Evolutionary conservation across 2,113 vertebrate species (phyloP).

Genomic region (Charadrius vociferus): DNA sequence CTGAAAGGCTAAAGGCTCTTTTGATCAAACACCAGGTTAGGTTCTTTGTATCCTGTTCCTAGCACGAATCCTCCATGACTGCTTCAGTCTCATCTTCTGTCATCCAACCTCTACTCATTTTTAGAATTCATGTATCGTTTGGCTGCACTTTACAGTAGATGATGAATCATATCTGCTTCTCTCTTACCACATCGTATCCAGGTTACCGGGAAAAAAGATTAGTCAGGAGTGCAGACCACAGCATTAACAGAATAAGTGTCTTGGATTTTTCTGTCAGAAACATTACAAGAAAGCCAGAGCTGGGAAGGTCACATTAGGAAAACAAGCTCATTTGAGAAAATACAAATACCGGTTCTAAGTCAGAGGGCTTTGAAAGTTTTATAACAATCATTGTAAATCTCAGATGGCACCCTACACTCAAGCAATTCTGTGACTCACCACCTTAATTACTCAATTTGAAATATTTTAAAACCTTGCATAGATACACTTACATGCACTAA

Average conservation of each 20-base stretch:
- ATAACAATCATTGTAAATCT: background rate
- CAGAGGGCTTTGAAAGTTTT: background rate
- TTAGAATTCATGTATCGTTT: background rate
- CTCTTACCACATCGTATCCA: constrained; percentile 8
- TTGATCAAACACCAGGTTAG: background rate
- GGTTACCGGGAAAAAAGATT: constrained; percentile 16
- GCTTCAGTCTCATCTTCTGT: background rate
- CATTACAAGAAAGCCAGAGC: background rate
- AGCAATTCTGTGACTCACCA: background rate
- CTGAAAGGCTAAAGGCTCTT: background rate
- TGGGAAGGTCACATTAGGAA: background rate
- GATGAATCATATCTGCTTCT: constrained; percentile 63
- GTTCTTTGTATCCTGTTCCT: background rate
- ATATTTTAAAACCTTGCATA: background rate
- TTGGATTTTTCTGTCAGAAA: constrained; percentile 19
- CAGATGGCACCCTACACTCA: background rate
- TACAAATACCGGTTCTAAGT: background rate
- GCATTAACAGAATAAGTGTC: constrained; percentile 13
- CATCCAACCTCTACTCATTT: background rate
- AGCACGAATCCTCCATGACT: background rate
- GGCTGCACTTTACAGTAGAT: constrained; percentile 18
- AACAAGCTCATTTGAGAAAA: background rate
- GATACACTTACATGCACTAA: background rate
- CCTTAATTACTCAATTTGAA: background rate
- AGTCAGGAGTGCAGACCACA: constrained; percentile 31